phyloP scores from a whole-genome alignment of 1,140 invertebrate genomes.

The Magallana angulata region DNA sequence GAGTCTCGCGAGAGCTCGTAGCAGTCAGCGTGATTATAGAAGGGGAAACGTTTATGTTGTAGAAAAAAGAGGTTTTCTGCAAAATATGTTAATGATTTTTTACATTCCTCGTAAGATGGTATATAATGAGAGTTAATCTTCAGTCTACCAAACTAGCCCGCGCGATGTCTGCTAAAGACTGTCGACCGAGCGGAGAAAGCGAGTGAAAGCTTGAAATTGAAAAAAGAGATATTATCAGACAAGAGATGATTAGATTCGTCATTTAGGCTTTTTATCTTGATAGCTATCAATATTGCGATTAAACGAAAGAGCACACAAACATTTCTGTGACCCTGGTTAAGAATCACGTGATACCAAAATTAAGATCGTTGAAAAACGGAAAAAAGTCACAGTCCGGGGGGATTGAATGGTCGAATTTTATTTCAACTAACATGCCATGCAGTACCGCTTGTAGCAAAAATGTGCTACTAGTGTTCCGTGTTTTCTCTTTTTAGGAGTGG shows the following conservation, averaged over 20 bases:
- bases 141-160: too few species aligned
- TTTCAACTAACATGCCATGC: too few species aligned
- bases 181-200: not conserved
- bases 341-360: too few species aligned
- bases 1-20: conserved; percentile 12
- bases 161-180: not conserved
- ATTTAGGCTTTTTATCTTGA: not conserved
- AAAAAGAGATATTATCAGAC: not conserved
- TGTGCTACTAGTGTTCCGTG: too few species aligned
- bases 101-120: too few species aligned
- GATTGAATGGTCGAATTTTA: too few species aligned
- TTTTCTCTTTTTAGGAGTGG: too few species aligned
- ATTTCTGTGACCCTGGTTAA: too few species aligned
- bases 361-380: too few species aligned
- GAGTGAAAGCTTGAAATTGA: not conserved
- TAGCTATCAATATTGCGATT: not conserved
- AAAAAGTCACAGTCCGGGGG: too few species aligned
- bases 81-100: not conserved
- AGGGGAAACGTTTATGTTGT: conserved; percentile 17
- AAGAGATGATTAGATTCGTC: not conserved
- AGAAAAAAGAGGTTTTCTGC: conserved; percentile 25
- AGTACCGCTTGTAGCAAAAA: too few species aligned
- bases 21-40: conserved; percentile 5
- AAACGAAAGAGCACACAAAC: too few species aligned
- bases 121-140: not conserved